phyloP scores from a whole-genome alignment of 1,140 invertebrate species.

The Olivierus martensii region DNA sequence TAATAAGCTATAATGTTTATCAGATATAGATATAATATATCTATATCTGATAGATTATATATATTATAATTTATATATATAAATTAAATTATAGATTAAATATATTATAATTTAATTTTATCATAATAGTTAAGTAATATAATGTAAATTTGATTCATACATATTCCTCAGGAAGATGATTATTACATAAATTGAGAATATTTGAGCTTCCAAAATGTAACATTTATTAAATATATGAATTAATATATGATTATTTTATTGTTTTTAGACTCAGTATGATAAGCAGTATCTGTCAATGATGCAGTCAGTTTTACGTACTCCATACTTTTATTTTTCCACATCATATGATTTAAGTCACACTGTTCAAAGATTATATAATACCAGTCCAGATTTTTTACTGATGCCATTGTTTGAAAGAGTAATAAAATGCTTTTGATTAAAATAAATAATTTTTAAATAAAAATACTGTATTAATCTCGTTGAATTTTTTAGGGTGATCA shows the following conservation, averaged over 20 bases:
- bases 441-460: background rate
- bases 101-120: too few relatives aligned
- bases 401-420: conserved; percentile 39
- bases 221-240: too few relatives aligned
- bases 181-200: too few relatives aligned
- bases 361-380: conserved; percentile 74
- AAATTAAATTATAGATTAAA: too few relatives aligned
- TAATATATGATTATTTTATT: conserved; percentile 10
- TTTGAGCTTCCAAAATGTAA: too few relatives aligned
- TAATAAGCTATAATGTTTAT: too few relatives aligned
- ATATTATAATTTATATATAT: too few relatives aligned
- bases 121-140: too few relatives aligned
- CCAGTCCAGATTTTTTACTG: conserved; percentile 67
- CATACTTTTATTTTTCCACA: conserved; percentile 82
- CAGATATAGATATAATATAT: too few relatives aligned
- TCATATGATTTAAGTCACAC: conserved; percentile 87
- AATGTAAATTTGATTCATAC: too few relatives aligned
- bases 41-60: too few relatives aligned
- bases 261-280: conserved; percentile 51
- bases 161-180: too few relatives aligned
- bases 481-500: conserved; percentile 46
- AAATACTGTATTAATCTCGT: background rate
- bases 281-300: conserved; percentile 66
- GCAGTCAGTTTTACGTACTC: conserved; percentile 54
- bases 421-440: conserved; percentile 15